Evolutionary conservation across 2,113 vertebrate genomes (phyloP).

Genomic region (Strix aluco): DNA sequence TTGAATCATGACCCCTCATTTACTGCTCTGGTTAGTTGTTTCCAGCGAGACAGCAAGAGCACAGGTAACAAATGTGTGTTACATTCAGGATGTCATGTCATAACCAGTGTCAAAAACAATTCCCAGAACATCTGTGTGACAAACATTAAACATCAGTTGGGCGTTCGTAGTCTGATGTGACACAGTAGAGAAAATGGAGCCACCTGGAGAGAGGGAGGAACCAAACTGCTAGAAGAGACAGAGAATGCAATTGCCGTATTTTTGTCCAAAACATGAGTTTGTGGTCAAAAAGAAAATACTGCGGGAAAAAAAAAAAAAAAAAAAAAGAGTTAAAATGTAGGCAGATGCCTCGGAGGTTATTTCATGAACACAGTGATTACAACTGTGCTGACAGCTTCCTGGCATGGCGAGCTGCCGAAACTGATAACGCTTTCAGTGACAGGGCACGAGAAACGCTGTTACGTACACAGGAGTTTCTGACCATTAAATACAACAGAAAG

Average conservation of each 20-base stretch:
- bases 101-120: background rate
- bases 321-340: background rate
- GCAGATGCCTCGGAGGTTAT: background rate
- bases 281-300: background rate
- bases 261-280: background rate
- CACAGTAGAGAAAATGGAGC: background rate
- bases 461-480: background rate
- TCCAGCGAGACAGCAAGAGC: fast-evolving
- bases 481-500: fast-evolving
- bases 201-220: background rate
- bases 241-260: background rate
- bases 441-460: background rate
- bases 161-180: fast-evolving
- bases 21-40: background rate
- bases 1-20: fast-evolving
- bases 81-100: background rate
- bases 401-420: background rate
- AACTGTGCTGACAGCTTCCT: conserved; percentile 43
- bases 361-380: conserved; percentile 1
- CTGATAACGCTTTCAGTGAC: background rate
- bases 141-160: background rate
- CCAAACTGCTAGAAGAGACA: background rate
- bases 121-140: background rate
- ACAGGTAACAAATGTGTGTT: background rate
- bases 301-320: background rate